Evolutionary conservation across 2,888 invertebrate species (phyloP), one percentile per base, ranked within the genome.

Genomic region (Clepsis dumicolana): DNA sequence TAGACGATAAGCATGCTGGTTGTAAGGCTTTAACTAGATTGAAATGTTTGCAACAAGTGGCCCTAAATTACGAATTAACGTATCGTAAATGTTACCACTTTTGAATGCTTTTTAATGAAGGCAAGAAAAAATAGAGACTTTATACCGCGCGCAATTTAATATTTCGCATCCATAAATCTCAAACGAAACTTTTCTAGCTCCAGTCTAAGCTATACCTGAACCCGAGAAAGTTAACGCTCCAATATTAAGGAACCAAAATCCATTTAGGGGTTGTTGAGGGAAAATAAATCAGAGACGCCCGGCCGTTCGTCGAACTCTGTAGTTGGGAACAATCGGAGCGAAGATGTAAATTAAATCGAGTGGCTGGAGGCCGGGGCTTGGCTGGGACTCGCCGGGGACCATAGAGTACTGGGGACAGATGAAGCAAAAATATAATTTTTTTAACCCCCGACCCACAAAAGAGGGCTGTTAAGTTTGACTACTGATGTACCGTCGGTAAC

Each of bases 291-390:
- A 88, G 85, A 83, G 80, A 75, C 83, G 84, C 74, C 78, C 75
- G 80, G 73, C 75, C 83, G 91, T 90, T 89, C 90, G 83, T 79
- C 87, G 90, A 91, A 90, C 92, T 87, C 84, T 74, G 72, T 75
- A 88, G 86, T 87, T 88, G 80, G 76, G 83, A 90, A 91, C 90
- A 91, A 90, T 90, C 83, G 85, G 80, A 81, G 83, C 80, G 77
- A 79, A 84, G 89, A 93, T 92, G 91, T 92, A 91, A 92, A 93
- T 93, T 91, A 88, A 91, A 91, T 92, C 86, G 86, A 88, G 88
- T 84, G 87, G 82, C 82, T 81, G 85, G 68, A 67, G 65, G 64
- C 66, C 41, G 24, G 70, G 59, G 54, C 66, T 64, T 48, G 70
- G 63, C 69, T 59, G 52, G 71, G 68, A 70, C 69, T 38, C 56